phyloP scores from a whole-genome alignment of 2,797 vertebrate genomes.

The Oryzias sinensis region DNA sequence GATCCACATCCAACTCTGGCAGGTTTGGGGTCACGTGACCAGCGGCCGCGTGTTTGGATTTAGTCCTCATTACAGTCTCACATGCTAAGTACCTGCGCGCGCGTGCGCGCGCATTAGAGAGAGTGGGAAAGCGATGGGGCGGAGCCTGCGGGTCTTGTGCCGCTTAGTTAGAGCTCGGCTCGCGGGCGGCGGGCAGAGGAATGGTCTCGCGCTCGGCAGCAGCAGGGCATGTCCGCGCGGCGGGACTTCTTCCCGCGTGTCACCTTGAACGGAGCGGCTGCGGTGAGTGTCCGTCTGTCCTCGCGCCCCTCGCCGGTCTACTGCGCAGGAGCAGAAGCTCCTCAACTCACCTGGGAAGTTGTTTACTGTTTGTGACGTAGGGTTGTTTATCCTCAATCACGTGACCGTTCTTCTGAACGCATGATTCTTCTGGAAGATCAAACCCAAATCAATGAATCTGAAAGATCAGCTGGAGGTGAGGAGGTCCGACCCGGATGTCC shows the following conservation, averaged over 20 bases:
- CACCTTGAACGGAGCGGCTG: constrained; percentile 53
- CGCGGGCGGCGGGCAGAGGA: constrained; percentile 10
- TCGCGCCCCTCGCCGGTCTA: not conserved
- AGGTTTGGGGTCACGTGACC: too few species aligned
- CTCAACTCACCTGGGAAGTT: too few species aligned
- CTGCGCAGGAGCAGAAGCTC: too few species aligned
- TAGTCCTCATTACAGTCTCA: constrained; percentile 4
- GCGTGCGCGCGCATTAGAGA: not conserved
- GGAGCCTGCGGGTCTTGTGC: constrained; percentile 33
- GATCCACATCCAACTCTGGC: too few species aligned
- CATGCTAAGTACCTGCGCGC: constrained; percentile 25
- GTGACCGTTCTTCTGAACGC: too few species aligned
- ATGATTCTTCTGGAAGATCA: too few species aligned
- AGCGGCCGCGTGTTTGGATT: too few species aligned
- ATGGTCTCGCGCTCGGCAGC: constrained; percentile 54
- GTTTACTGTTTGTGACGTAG: too few species aligned
- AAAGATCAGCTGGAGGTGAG: too few species aligned
- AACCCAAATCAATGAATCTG: too few species aligned
- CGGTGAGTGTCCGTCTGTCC: not conserved
- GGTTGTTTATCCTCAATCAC: too few species aligned
- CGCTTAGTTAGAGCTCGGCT: constrained; percentile 24
- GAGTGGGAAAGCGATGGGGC: constrained; percentile 9
- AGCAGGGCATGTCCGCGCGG: constrained; percentile 55
- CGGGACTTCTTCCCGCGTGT: constrained; percentile 41
- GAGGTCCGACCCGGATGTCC: too few species aligned